Conservation (phyloP, 2,888 invertebrate genomes). For the Ophraella communa region DNA sequence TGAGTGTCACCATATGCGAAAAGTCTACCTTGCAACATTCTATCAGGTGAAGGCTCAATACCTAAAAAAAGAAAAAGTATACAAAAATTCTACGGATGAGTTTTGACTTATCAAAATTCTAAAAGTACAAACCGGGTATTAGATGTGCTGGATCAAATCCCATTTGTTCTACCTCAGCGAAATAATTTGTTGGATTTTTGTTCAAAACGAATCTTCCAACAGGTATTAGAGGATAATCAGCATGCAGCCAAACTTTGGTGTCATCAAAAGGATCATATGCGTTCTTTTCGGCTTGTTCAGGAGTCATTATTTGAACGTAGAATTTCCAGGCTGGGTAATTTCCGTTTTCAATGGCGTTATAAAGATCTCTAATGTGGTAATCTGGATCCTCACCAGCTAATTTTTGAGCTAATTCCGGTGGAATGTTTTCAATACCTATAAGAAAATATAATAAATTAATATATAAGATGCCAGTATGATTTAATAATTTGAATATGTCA, state of each 20-base stretch:
- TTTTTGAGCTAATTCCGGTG: conserved; percentile 70
- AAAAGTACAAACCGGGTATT: conserved; percentile 65
- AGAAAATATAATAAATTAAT: background rate
- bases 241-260: conserved; percentile 92
- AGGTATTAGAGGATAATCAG: conserved; percentile 86
- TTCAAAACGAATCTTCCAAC: conserved; percentile 88
- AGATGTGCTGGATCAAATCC: conserved; percentile 90
- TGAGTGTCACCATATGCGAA: conserved; percentile 94
- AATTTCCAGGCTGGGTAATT: conserved; percentile 81
- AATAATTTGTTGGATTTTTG: conserved; percentile 90
- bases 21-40: conserved; percentile 88
- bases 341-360: conserved; percentile 82
- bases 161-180: conserved; percentile 91
- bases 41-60: conserved; percentile 82
- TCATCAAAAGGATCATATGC: conserved; percentile 92
- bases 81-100: too few relatives aligned
- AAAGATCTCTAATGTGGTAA: conserved; percentile 86
- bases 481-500: too few relatives aligned
- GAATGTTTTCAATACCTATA: conserved; percentile 77
- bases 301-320: conserved; percentile 87
- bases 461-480: too few relatives aligned
- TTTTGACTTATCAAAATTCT: too few relatives aligned
- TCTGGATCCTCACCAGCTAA: conserved; percentile 84
- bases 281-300: conserved; percentile 79
- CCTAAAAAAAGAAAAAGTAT: background rate